Conservation (phyloP, 2,797 vertebrate species). For the Pampus argenteus region DNA sequence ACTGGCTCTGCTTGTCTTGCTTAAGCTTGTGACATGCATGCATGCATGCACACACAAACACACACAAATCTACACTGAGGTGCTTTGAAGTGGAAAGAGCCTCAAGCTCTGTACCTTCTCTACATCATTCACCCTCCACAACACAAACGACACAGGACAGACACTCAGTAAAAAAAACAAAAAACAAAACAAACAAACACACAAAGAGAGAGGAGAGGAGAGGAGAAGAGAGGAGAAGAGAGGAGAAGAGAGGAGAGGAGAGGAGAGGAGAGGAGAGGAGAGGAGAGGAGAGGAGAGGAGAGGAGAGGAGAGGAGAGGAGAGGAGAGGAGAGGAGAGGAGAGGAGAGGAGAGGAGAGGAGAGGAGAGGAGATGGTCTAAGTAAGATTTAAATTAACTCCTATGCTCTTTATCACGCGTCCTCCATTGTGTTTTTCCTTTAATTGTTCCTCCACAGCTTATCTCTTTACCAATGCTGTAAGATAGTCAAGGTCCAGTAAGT, state of each 20-base stretch:
- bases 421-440: conserved; percentile 20
- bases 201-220: conserved; percentile 15
- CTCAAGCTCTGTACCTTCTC: conserved; percentile 80
- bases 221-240: background rate
- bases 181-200: conserved; percentile 10
- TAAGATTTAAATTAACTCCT: conserved; percentile 38
- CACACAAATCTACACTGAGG: conserved; percentile 64
- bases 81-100: conserved; percentile 83
- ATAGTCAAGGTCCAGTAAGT: conserved; percentile 36
- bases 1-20: conserved; percentile 66
- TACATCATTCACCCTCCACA: conserved; percentile 81
- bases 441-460: conserved; percentile 31
- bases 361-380: conserved; percentile 30
- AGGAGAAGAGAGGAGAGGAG: too few relatives aligned
- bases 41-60: conserved; percentile 53
- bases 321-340: conserved; percentile 11
- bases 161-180: conserved; percentile 31
- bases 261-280: too few relatives aligned
- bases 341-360: conserved; percentile 19
- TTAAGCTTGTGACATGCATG: conserved; percentile 70
- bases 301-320: background rate
- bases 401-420: conserved; percentile 22
- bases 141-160: conserved; percentile 70
- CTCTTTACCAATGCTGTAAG: conserved; percentile 24
- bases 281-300: background rate